Evolutionary conservation across 2,113 vertebrate species (phyloP).

Genomic region (Scortum barcoo): DNA sequence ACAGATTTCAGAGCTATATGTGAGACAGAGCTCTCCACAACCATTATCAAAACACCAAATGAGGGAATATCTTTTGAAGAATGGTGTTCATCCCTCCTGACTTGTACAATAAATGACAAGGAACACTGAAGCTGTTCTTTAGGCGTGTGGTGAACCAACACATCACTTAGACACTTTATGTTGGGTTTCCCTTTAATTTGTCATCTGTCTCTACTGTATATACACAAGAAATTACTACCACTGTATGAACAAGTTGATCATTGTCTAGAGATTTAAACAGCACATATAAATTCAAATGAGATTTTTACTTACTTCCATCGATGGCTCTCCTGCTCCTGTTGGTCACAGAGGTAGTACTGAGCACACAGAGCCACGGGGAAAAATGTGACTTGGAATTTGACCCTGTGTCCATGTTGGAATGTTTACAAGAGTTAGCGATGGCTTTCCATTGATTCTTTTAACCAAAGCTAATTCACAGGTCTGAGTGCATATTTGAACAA

Average conservation of each 20-base stretch:
- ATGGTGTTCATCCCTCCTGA: neutral
- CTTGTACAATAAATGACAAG: neutral
- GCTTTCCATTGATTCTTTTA: conserved; percentile 41
- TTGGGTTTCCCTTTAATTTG: neutral
- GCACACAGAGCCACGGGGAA: neutral
- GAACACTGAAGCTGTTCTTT: neutral
- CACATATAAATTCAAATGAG: conserved; percentile 1
- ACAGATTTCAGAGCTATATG: neutral
- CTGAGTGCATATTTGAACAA: conserved; percentile 5
- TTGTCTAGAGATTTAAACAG: neutral
- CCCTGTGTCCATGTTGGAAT: conserved; percentile 62
- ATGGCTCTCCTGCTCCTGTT: neutral
- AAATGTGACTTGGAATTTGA: conserved; percentile 71
- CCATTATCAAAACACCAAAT: neutral
- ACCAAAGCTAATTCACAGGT: conserved; percentile 8
- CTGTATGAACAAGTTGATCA: neutral
- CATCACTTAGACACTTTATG: neutral
- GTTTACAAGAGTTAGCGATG: conserved; percentile 41
- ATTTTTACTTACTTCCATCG: conserved; percentile 42
- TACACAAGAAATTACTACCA: neutral
- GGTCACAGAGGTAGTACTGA: neutral
- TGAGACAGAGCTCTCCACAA: neutral
- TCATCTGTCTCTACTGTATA: neutral
- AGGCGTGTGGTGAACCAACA: too few relatives aligned
- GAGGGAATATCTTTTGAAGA: neutral